Percentiles rank a stretch among this genome's conserved stretches.
Conservation (phyloP, 1,140 invertebrate species). For the Stegodyphus dumicola region DNA sequence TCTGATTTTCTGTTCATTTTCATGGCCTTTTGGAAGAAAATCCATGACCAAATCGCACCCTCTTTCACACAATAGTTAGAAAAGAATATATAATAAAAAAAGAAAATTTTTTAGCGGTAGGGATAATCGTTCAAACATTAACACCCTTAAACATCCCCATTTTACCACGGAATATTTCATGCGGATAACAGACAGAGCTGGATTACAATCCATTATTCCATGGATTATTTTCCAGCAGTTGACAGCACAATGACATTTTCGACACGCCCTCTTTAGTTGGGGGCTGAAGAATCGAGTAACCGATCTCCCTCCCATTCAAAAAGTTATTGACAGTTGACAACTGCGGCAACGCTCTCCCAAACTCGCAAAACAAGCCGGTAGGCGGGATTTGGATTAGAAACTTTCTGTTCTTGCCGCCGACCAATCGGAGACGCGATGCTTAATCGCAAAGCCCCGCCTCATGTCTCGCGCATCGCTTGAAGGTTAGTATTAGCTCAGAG, state of each 20-base stretch:
- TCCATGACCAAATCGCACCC: background rate
- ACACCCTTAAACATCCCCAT: background rate
- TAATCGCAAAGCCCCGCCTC: slow-evolving; percentile 12
- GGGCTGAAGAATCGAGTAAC: background rate
- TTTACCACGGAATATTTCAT: background rate
- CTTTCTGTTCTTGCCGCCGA: slow-evolving; percentile 10
- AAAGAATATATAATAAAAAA: background rate
- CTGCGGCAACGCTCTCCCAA: background rate
- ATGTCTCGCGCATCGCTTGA: background rate
- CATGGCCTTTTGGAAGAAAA: slow-evolving; percentile 20
- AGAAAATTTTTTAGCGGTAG: background rate
- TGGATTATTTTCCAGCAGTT: slow-evolving; percentile 41
- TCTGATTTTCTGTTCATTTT: slow-evolving; percentile 46
- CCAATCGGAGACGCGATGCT: background rate
- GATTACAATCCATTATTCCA: slow-evolving; percentile 54
- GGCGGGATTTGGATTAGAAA: slow-evolving; percentile 24
- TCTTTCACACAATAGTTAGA: background rate
- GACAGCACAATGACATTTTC: slow-evolving; percentile 44
- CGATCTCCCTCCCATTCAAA: slow-evolving; percentile 19
- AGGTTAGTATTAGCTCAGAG: background rate
- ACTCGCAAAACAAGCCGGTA: background rate
- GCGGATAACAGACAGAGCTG: background rate
- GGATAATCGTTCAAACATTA: background rate
- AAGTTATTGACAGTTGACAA: slow-evolving; percentile 58
- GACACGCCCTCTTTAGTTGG: slow-evolving; percentile 13